Conservation (phyloP, 2,113 vertebrate species). For the Heteronetta atricapilla region DNA sequence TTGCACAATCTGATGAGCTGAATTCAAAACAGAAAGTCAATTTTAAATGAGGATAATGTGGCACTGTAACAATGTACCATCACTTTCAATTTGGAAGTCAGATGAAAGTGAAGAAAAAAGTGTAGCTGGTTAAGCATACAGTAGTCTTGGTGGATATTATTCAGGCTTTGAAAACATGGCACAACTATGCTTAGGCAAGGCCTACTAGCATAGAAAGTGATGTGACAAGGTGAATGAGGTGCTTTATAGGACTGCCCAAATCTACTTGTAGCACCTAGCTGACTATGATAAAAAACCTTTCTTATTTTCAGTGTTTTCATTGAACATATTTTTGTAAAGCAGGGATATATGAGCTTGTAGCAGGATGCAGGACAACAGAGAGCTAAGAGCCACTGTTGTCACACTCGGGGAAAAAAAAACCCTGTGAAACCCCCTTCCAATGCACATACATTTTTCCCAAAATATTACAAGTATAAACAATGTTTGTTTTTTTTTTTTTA, state of each 20-base stretch:
- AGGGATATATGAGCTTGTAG: background rate
- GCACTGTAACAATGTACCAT: background rate
- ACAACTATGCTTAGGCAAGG: background rate
- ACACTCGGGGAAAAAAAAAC: rapidly evolving
- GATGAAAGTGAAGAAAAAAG: background rate
- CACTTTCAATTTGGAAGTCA: background rate
- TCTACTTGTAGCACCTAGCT: background rate
- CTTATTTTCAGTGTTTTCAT: background rate
- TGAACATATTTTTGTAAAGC: background rate
- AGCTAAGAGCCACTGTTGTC: background rate
- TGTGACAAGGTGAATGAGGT: background rate
- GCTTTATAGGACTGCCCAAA: background rate
- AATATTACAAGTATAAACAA: background rate
- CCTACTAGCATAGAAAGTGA: background rate
- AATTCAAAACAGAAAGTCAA: slow-evolving; percentile 8
- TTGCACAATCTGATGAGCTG: background rate
- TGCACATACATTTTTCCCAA: background rate
- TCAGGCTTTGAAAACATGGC: slow-evolving; percentile 3
- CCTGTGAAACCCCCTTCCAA: background rate
- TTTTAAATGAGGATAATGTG: background rate
- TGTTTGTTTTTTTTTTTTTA: background rate
- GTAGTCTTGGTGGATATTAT: slow-evolving; percentile 4
- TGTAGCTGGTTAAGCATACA: slow-evolving; percentile 37
- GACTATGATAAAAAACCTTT: background rate
- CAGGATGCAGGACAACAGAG: background rate